Base-by-base conservation (phyloP, 2,888 invertebrate genomes). In the Automeris io region DNA sequence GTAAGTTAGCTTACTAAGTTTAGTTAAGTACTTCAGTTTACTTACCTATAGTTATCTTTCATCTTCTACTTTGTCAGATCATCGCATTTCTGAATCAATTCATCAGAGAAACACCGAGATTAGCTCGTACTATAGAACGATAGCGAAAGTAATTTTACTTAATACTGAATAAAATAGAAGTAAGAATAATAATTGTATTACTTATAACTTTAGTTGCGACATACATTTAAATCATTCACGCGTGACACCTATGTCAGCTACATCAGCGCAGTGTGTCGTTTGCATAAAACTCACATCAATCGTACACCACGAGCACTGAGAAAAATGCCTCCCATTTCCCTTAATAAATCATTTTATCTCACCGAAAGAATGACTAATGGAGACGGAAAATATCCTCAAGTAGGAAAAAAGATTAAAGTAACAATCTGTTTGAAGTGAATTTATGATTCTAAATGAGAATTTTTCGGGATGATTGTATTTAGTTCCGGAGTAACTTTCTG, bases 271-370 rank as follows among this genome's bases (percentile, higher is more conserved):
- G 35, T 32, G 18, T 41, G 22, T 41, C 40, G 41, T 46, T 46
- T 46, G 39, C 40, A 46, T 43, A 43, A 41, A 42, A 40, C 37
- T 35, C 24, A 37, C 39, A 43, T 46, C 33, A 41, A 45, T 45
- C 33, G 24, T 26, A 8, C 35, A 19, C 21, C 19, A 13, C 22
- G 33, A 22, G 42, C 48, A 43, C 47, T 42, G 39, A 47, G 50
- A 60, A 67, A 68, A 66, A 49, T 51, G 56, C 41, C 47, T 51
- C 43, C 51, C 49, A 55, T 52, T 47, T 41, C 49, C 50, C 40
- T 46, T 69, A 71, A 76, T 78, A 76, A 76, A 78, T 77, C 73
- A 76, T 73, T 70, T 73, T 76, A 78, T 74, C 70, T 76, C 55
- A 57, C 57, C 63, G 61, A 68, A 70, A 65, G 73, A 70, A 75